phyloP scores from a whole-genome alignment of 2,888 invertebrate species.

The Dione vanillae region DNA sequence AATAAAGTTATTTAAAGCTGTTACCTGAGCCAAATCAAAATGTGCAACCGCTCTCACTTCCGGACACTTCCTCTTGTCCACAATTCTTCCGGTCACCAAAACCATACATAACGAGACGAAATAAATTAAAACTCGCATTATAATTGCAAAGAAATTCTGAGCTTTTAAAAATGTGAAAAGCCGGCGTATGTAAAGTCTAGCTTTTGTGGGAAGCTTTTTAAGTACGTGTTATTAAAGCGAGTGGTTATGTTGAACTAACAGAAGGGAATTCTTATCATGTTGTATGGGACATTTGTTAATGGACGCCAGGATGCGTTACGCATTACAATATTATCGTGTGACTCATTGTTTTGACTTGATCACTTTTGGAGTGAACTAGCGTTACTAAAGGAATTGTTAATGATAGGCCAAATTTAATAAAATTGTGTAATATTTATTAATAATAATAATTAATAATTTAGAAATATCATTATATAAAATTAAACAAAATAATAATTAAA shows the following conservation, averaged over 20 bases:
- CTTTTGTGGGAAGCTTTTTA: constrained; percentile 27
- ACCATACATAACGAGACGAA: constrained; percentile 55
- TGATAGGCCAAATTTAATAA: background rate
- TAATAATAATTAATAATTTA: background rate
- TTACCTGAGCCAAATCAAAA: constrained; percentile 90
- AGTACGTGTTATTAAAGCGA: constrained; percentile 65
- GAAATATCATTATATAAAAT: no score
- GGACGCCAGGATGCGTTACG: constrained; percentile 65
- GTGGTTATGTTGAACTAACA: constrained; percentile 70
- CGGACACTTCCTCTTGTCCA: constrained; percentile 89
- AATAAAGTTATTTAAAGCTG: background rate
- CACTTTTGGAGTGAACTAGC: constrained; percentile 24
- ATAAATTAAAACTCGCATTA: constrained; percentile 31
- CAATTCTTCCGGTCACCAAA: constrained; percentile 61
- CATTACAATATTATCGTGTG: constrained; percentile 73
- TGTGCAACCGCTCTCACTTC: constrained; percentile 91
- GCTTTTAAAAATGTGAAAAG: background rate
- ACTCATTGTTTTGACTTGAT: constrained; percentile 53
- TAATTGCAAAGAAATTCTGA: background rate
- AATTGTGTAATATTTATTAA: background rate
- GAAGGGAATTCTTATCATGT: constrained; percentile 79
- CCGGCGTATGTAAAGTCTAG: constrained; percentile 18
- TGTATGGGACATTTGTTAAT: constrained; percentile 77
- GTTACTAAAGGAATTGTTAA: constrained; percentile 17
- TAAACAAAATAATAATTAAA: background rate